Evolutionary conservation across 2,797 vertebrate genomes (phyloP).

Genomic region (Hipposideros larvatus): DNA sequence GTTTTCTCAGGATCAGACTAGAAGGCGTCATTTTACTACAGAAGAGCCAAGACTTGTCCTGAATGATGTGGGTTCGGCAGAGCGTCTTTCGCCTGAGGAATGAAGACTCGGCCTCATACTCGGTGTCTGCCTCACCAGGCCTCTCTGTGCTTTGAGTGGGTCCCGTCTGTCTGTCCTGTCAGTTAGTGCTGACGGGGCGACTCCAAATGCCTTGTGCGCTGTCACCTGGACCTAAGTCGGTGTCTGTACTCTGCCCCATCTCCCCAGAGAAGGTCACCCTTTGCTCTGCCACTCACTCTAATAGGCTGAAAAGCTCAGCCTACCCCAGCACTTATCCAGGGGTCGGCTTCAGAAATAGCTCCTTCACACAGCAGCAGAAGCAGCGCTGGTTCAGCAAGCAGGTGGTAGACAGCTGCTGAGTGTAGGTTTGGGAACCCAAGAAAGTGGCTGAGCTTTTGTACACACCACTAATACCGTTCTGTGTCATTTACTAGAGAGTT

Average conservation of each 20-base stretch:
- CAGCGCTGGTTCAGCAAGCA: conserved; percentile 82
- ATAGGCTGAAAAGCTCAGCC: conserved; percentile 87
- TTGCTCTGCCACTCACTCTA: conserved; percentile 84
- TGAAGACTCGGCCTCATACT: conserved; percentile 74
- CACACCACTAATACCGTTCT: neutral
- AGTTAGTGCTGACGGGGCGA: conserved; percentile 86
- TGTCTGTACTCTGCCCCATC: conserved; percentile 81
- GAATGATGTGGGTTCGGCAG: conserved; percentile 54
- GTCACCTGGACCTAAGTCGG: conserved; percentile 84
- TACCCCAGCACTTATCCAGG: conserved; percentile 81
- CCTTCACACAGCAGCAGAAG: conserved; percentile 82
- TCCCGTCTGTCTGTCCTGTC: conserved; percentile 84
- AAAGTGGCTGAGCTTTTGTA: conserved; percentile 19
- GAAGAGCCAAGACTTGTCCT: conserved; percentile 27
- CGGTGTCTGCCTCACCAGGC: conserved; percentile 75
- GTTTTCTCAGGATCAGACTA: conserved; percentile 45
- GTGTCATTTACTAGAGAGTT: neutral
- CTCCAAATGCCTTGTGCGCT: conserved; percentile 83
- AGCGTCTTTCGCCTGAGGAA: conserved; percentile 61
- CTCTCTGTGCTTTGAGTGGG: conserved; percentile 84
- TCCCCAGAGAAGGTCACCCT: conserved; percentile 84
- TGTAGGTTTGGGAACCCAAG: conserved; percentile 57
- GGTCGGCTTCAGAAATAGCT: conserved; percentile 87
- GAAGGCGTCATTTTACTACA: conserved; percentile 24
- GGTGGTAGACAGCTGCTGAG: conserved; percentile 67